Base-by-base conservation (phyloP, 2,888 invertebrate genomes). In the Marasmarcha lunaedactyla region DNA sequence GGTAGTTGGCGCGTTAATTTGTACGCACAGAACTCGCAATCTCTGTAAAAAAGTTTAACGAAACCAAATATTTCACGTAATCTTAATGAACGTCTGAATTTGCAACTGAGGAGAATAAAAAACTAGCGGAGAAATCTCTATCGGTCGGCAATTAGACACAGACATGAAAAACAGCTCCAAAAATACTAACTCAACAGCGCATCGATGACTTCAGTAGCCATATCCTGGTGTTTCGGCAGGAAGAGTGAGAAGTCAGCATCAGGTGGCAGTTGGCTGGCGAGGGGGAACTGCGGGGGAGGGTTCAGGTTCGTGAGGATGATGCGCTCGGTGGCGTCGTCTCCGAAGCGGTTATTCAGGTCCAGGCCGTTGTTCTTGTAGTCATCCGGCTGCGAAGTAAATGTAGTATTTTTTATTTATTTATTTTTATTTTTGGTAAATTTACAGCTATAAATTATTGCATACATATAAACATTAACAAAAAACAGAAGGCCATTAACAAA, bases 181-280 rank as follows among this genome's bases (percentile, higher is more conserved):
- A 13, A 4, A 14, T 37, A 64, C 61, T 79, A 68, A 87, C 91
- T 83, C 79, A 92, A 71, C 40, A 93, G 88, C 14, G 88, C 77
- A 39, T 89, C 85, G 39, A 92, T 89, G 42, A 94, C 85, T 47
- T 88, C 83, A 0, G 86, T 86, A 3, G 94, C 92, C 61, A 92
- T 87, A 38, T 81, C 78, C 35, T 90, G 87, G 62, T 95, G 94
- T 12, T 64, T 73, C 0, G 90, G 89, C 42, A 90, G 84, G 58
- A 94, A 94, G 12, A 92, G 72, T 0, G 93, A 92, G 68, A 94
- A 94, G 49, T 87, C 86, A 0, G 85, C 84, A 42, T 88, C 87
- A 1, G 84, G 71, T 1, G 84, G 84, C 40, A 92, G 69, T 45
- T 86, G 76, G 47, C 84, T 61, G 0, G 90, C 86, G 12, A 85